A percentile compares a stretch with the other conserved stretches of the same genome.
Evolutionary conservation across 2,113 vertebrate species (phyloP).

Genomic region (Drymodes brunneopygia): DNA sequence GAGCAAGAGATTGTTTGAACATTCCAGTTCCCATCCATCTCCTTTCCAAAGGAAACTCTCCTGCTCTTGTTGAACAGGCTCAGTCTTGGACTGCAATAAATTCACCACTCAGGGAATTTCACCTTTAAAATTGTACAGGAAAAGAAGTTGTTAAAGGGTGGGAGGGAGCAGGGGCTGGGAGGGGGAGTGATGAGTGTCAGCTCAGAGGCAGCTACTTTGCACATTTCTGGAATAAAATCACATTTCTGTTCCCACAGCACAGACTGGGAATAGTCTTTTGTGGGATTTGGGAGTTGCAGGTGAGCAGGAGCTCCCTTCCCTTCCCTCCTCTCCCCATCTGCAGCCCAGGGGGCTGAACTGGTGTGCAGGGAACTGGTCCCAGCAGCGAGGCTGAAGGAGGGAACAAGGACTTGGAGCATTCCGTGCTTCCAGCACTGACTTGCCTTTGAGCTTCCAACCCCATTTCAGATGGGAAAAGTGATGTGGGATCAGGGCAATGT

Average conservation of each 20-base stretch:
- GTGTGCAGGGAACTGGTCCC: background rate
- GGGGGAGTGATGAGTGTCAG: background rate
- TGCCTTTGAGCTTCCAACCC: background rate
- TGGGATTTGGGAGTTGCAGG: background rate
- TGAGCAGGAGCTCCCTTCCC: background rate
- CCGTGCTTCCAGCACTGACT: fast-evolving
- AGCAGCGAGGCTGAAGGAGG: background rate
- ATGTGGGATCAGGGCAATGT: fast-evolving
- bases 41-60: background rate
- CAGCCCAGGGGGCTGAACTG: background rate
- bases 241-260: background rate
- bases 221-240: background rate
- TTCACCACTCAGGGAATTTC: background rate
- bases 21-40: background rate
- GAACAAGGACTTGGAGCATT: background rate
- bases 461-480: background rate
- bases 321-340: background rate
- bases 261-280: background rate
- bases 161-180: background rate
- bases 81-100: background rate
- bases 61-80: background rate
- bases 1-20: background rate
- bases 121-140: background rate
- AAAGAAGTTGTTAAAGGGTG: background rate
- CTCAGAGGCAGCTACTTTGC: background rate